These are phyloP conservation scores for Periophthalmus modestus DNA, from an alignment of 2,113 vertebrate species.

Conservation along the genomic window DNA sequence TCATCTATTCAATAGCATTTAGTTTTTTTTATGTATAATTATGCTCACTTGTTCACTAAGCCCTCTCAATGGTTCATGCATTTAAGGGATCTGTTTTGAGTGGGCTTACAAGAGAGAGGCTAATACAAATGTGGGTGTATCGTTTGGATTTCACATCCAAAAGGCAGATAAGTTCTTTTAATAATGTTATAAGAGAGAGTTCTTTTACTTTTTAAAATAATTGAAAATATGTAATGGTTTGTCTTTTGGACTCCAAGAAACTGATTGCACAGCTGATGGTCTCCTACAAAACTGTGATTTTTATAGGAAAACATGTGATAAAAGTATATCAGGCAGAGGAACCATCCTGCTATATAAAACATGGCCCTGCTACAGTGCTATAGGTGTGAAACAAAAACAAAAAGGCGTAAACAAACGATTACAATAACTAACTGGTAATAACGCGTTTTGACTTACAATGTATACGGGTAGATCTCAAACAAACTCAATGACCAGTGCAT, in stretches of 20 bases:
- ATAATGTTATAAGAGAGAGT: background rate
- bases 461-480: too few species aligned
- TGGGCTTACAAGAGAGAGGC: slow-evolving; percentile 11
- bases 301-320: slow-evolving; percentile 23
- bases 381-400: background rate
- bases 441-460: too few species aligned
- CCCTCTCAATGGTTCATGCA: background rate
- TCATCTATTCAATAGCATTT: too few species aligned
- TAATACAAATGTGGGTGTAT: slow-evolving; percentile 5
- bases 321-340: slow-evolving; percentile 1
- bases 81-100: background rate
- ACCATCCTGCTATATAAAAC: slow-evolving; percentile 5
- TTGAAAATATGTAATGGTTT: background rate
- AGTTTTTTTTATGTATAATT: background rate
- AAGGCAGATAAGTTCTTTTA: background rate
- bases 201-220: too few species aligned
- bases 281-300: slow-evolving; percentile 34
- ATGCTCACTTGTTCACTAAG: background rate
- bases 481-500: too few species aligned
- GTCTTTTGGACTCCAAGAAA: background rate
- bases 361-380: background rate
- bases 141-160: background rate
- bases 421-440: too few species aligned
- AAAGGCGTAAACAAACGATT: background rate
- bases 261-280: background rate